Conservation (phyloP, 2,113 vertebrate species). For the Podarcis cretensis region DNA sequence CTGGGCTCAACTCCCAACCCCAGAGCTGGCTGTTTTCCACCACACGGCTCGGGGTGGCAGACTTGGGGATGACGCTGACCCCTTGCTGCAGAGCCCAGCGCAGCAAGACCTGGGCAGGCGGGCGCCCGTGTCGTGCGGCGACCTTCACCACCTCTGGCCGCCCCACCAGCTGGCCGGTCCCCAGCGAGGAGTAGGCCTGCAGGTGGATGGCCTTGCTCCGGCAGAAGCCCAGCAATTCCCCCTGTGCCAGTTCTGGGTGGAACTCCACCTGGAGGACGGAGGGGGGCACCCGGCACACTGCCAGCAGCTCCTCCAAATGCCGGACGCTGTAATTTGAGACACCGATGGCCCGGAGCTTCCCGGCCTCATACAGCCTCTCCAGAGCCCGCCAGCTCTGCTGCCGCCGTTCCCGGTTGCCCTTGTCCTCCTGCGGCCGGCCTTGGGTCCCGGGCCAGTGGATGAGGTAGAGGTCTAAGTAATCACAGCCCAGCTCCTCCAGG, state of each 20-base stretch:
- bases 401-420: conserved; percentile 74
- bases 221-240: conserved; percentile 75
- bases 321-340: conserved; percentile 84
- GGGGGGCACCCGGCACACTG: conserved; percentile 73
- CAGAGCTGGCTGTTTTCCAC: conserved; percentile 75
- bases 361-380: conserved; percentile 77
- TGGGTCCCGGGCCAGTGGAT: conserved; percentile 87
- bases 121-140: conserved; percentile 64
- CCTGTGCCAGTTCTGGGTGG: conserved; percentile 80
- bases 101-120: conserved; percentile 81
- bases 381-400: conserved; percentile 77
- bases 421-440: conserved; percentile 72
- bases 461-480: conserved; percentile 84
- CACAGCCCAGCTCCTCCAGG: conserved; percentile 74
- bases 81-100: conserved; percentile 84
- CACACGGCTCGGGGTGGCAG: conserved; percentile 71
- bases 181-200: conserved; percentile 84
- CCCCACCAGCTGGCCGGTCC: conserved; percentile 73
- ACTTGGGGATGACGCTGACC: conserved; percentile 82
- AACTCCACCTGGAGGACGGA: conserved; percentile 83
- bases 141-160: conserved; percentile 72
- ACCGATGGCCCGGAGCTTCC: conserved; percentile 81
- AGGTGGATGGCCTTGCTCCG: conserved; percentile 75
- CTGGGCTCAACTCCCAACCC: conserved; percentile 74
- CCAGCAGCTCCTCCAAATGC: conserved; percentile 78